Evolutionary conservation across 2,888 invertebrate species (phyloP), one percentile per base, ranked within the genome.

Genomic region (Amiota minor): DNA sequence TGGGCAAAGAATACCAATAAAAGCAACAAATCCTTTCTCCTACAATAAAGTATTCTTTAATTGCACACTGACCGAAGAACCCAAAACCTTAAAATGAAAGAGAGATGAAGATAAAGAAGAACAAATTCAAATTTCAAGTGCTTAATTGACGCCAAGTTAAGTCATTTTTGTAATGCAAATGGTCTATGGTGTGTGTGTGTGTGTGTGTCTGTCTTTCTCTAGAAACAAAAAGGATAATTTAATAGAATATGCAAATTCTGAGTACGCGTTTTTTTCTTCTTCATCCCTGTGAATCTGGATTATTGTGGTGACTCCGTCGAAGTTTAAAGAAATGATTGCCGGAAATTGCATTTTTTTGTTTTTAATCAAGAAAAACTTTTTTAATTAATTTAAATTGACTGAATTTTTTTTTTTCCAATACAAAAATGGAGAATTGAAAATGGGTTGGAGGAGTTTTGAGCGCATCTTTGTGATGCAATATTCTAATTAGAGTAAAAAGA

Each of bases 361-460:
- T 35, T 35, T 9, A 11, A n/a, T 9, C 23, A 23, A 53, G 18
- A 14, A 59, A 59, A 59, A 59, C 18, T 59, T 59, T 59, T 59
- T 59, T 59, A 59, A 59, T 59, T 23, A 59, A 59, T 59, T 59
- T 59, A 18, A 59, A 59, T 59, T 59, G 59, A 59, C 59, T 59
- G 18, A 59, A 18, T 59, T 59, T 59, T 59, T 59, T 59, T 59
- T 59, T 59, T 20, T 35, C 35, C 35, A 35, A 35, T 35, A 6
- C 6, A 35, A 35, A 35, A 4, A 35, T 35, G 35, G 35, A 6
- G 35, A 35, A 35, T 6, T 35, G 35, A 6, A 35, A 35, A 35
- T 6, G 6, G 35, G 35, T 35, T 4, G 35, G 2, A 0, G 6
- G 35, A 4, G 4, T 35, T 6, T 35, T 35, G 35, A 35, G 35